Base-by-base conservation (phyloP, 2,113 vertebrate species). In the Phoxinus phoxinus region DNA sequence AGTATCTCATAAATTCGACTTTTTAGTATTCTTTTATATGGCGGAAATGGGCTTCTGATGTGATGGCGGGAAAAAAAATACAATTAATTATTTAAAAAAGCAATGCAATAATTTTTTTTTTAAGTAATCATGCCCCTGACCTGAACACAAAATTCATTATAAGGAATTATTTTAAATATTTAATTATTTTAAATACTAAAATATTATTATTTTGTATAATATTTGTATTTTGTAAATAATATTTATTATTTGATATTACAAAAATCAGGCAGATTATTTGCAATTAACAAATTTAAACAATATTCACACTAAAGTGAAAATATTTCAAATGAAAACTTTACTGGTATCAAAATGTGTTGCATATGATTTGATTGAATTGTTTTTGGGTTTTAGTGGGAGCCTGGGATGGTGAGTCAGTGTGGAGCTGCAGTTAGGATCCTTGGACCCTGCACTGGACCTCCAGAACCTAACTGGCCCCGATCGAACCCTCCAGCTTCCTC, bases 381-480 rank as follows among this genome's bases (percentile, higher is more conserved):
- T 77, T 78, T 19, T 53, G n/a, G 74, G n/a, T 51, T 78, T 75
- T 67, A 86, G 87, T 84, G 72, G 61, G 78, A 65, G 25, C 75
- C 85, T 88, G 87, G 87, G 81, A 75, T 72, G 87, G 83, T 65
- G 72, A 83, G 83, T 89, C 85, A 85, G 85, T 85, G 81, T 53
- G 82, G 86, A 83, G 78, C 87, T 86, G 71, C 53, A 84, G 51
- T 67, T 81, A 41, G 48, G 77, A 56, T 63, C 41, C 41, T 72
- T 77, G 87, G 81, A 81, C 67, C 79, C 76, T 53, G 69, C 48
- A 76, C 69, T 80, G 74, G 85, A 84, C 59, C 58, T 81, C 59
- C 82, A 86, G 81, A 77, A 84, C 27, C 87, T 77, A 30, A 63
- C 58, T 65, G 78, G 81, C 85, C 83, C 46, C 63, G 85, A 84